Evolutionary conservation across 2,113 vertebrate species (phyloP), one percentile per base, ranked within the genome.

Genomic region (Eurypyga helias): DNA sequence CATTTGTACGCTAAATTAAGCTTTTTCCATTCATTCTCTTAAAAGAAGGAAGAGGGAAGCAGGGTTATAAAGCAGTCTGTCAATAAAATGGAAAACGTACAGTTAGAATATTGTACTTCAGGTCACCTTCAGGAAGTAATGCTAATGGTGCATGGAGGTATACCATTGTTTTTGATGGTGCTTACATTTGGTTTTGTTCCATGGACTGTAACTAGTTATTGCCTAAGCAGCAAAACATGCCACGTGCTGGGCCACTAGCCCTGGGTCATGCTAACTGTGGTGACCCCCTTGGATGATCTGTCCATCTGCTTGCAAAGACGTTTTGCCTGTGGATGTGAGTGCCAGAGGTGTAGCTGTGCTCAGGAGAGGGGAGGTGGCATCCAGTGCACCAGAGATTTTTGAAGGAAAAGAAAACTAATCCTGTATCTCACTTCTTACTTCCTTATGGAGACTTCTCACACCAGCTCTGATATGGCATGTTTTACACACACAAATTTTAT

Each of bases 321-420:
- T 60, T 49, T 38, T 48, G n/a, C 34, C 57, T 26, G 11, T 28
- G 25, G 9, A 1, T 78, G 8, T 48, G 48, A 51, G 38, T 41
- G 12, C 15, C 41, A 9, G 12, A 43, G 15, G 36, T 7, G 33
- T 76, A n/a, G 5, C 31, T 84, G 33, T 55, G 51, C 17, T 72
- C 29, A 46, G 43, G 60, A 70, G 49, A 57, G 23, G 12, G 48
- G 18, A 71, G 26, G 23, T 73, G 49, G 14, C 14, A 26, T 28
- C 1, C 28, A 31, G 11, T 10, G 17, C 55, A 29, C 15, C 0
- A 0, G 15, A 54, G 25, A 29, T n/a, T 66, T 89, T 34, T 82
- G 18, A 31, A 65, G 36, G 8, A 13, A 57, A 25, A 60, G 45
- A 38, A 45, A 54, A 3, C 7, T 21, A 72, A 0, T 73, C 24